Evolutionary conservation across 2,113 vertebrate species (phyloP).

Genomic region (Mastomys natalensis): DNA sequence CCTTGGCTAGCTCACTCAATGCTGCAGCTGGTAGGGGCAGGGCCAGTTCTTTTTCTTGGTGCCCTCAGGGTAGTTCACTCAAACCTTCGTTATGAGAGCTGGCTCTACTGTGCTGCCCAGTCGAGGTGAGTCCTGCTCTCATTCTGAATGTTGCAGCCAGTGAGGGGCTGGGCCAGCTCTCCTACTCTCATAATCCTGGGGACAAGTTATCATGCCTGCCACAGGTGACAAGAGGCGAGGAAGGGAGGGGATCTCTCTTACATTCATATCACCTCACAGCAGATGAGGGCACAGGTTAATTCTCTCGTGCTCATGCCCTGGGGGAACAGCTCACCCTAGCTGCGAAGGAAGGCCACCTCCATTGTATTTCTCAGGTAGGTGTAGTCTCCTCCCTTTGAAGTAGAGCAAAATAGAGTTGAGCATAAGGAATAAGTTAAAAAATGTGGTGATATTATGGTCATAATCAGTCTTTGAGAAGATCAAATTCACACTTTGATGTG

Average conservation of each 20-base stretch:
- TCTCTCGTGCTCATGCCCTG: not conserved
- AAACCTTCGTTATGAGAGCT: no score
- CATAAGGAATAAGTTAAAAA: not conserved
- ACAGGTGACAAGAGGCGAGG: no score
- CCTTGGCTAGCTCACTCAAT: not conserved
- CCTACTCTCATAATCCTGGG: no score
- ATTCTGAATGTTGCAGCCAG: no score
- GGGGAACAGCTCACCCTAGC: not conserved
- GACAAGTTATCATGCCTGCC: no score
- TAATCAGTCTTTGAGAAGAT: slow-evolving; percentile 12
- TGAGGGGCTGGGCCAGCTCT: no score
- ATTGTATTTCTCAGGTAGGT: not conserved
- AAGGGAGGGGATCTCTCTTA: no score
- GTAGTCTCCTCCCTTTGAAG: not conserved
- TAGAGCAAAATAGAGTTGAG: not conserved
- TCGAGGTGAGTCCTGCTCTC: no score
- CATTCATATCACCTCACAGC: no score
- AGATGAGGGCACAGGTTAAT: not conserved
- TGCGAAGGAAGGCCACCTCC: not conserved
- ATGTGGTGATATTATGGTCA: not conserved
- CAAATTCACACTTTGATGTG: not conserved
- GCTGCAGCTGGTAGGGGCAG: not conserved
- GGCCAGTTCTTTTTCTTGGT: not conserved
- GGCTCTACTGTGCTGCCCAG: no score
- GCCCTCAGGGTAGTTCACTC: not conserved